phyloP scores from a whole-genome alignment of 2,797 vertebrate species.

The Esox lucius region DNA sequence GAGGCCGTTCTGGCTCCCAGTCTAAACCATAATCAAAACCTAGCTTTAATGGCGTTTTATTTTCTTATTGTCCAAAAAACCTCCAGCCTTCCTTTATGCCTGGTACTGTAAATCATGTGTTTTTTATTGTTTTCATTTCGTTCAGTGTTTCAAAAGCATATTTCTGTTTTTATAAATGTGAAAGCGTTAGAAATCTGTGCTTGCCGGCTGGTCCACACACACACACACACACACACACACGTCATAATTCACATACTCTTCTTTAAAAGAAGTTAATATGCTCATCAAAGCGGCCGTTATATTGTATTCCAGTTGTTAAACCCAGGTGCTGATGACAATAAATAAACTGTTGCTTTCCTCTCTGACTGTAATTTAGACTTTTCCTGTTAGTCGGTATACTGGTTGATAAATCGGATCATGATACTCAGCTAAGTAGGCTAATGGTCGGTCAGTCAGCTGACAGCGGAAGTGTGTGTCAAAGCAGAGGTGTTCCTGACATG shows the following conservation, averaged over 20 bases:
- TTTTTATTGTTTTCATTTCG: slow-evolving; percentile 62
- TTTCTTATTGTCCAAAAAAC: slow-evolving; percentile 75
- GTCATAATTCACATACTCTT: slow-evolving; percentile 50
- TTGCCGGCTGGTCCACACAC: neutral
- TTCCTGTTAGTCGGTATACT: slow-evolving; percentile 50
- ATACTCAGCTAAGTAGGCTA: slow-evolving; percentile 25
- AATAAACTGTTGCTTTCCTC: slow-evolving; percentile 57
- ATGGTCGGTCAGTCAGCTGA: neutral
- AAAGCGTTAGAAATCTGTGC: slow-evolving; percentile 59
- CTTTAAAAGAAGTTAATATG: slow-evolving; percentile 34
- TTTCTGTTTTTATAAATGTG: slow-evolving; percentile 57
- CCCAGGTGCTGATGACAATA: slow-evolving; percentile 58
- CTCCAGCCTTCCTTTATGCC: slow-evolving; percentile 58
- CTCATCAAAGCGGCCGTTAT: neutral
- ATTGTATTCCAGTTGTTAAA: slow-evolving; percentile 54
- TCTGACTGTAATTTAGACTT: slow-evolving; percentile 33
- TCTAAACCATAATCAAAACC: slow-evolving; percentile 69
- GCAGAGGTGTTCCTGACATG: neutral
- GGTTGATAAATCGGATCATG: slow-evolving; percentile 39
- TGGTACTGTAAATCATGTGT: slow-evolving; percentile 59
- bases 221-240: slow-evolving; percentile 53
- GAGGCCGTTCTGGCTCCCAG: slow-evolving; percentile 64
- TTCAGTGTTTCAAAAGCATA: slow-evolving; percentile 47
- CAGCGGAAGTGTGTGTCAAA: neutral
- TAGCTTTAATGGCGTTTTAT: slow-evolving; percentile 70